phyloP scores from a whole-genome alignment of 1,140 invertebrate genomes.

The Neodiprion virginianus region DNA sequence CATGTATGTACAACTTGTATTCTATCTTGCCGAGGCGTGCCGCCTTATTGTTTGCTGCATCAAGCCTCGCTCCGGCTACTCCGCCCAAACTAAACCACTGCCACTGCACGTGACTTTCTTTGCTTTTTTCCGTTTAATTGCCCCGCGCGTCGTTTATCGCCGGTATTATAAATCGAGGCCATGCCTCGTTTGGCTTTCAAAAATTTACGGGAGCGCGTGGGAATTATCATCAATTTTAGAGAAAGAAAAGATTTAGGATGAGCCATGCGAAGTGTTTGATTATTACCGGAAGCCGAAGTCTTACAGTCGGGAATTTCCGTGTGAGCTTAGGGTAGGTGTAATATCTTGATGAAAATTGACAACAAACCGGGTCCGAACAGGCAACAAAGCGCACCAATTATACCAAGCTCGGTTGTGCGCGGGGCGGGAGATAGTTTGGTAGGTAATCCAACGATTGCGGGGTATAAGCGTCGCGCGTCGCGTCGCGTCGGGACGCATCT shows the following conservation, averaged over 20 bases:
- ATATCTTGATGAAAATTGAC: background rate
- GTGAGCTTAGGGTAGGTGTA: background rate
- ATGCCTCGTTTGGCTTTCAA: background rate
- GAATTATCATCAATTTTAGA: no score
- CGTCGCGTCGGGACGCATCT: constrained; percentile 56
- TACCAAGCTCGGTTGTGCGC: background rate
- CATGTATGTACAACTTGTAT: background rate
- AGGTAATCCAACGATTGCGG: constrained; percentile 3
- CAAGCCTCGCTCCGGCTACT: constrained; percentile 48
- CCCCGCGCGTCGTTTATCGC: background rate
- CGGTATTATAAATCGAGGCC: background rate
- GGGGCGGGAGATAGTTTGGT: background rate
- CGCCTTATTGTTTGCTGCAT: constrained; percentile 56
- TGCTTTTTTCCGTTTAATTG: constrained; percentile 1
- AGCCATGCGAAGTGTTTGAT: no score
- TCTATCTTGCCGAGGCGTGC: constrained; percentile 7
- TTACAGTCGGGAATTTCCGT: background rate
- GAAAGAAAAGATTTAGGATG: no score
- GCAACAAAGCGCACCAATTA: constrained; percentile 2
- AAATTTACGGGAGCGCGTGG: no score
- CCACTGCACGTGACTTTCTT: background rate
- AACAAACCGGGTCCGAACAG: background rate
- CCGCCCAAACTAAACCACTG: background rate
- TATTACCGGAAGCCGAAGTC: background rate
- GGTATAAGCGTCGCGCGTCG: constrained; percentile 32